Percentiles rank a stretch among this genome's conserved stretches.
Evolutionary conservation across 2,888 invertebrate genomes (phyloP).

Genomic region (Noctua comes): DNA sequence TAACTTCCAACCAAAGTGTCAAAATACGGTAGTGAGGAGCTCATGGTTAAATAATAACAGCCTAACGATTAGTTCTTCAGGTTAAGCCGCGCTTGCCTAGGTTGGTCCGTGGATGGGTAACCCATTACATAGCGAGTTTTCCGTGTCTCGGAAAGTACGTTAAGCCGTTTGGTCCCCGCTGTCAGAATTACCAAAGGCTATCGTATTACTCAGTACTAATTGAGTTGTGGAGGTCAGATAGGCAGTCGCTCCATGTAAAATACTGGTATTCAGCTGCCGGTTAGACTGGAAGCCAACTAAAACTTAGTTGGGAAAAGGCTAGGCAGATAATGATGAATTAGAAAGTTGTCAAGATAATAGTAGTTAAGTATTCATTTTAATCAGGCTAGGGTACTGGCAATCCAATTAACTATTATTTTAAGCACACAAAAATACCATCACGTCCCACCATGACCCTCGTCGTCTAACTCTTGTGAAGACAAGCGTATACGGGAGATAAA

Average conservation of each 20-base stretch:
- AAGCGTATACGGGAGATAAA: constrained; percentile 17
- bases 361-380: background rate
- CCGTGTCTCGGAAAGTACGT: background rate
- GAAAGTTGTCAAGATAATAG: background rate
- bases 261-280: background rate
- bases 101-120: background rate
- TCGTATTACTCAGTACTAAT: background rate
- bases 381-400: background rate
- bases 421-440: background rate
- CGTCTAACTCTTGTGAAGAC: background rate
- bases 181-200: background rate
- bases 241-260: background rate
- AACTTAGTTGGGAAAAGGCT: background rate
- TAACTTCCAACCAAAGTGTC: background rate
- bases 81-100: background rate
- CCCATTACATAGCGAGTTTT: background rate
- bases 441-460: background rate
- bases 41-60: background rate
- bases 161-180: background rate
- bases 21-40: too few relatives aligned
- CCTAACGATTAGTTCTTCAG: background rate
- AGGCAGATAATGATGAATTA: background rate
- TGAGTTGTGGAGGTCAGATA: background rate
- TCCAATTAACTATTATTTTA: background rate
- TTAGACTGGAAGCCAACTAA: background rate